Percentiles rank a stretch among this genome's conserved stretches.
Conservation (phyloP, 1,140 invertebrate species). For the Tetramorium simillimum region DNA sequence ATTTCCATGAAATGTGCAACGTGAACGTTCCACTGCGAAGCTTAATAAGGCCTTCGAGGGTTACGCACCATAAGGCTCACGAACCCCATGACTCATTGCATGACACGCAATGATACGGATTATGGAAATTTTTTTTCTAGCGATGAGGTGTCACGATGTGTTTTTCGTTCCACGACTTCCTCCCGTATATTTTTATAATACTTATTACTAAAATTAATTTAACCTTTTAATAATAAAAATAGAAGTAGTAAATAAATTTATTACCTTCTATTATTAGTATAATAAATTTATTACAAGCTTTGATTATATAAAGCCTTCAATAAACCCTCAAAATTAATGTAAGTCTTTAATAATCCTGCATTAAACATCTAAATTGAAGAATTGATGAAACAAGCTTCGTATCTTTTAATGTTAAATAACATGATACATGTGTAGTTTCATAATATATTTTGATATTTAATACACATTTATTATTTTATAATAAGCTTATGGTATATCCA, state of each 20-base stretch:
- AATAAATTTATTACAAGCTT: not conserved
- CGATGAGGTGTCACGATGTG: not conserved
- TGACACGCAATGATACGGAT: slow-evolving; percentile 71
- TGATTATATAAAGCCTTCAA: not conserved
- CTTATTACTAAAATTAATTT: not conserved
- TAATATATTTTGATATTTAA: not conserved
- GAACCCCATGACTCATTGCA: slow-evolving; percentile 72
- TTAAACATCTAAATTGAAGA: not conserved
- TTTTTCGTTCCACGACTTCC: not conserved
- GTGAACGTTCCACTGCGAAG: not conserved
- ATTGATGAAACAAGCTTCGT: not conserved
- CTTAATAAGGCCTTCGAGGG: slow-evolving; percentile 42
- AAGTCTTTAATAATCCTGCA: not conserved
- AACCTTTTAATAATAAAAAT: not conserved
- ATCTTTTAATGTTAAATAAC: not conserved
- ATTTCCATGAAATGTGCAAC: not conserved
- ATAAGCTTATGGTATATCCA: not conserved
- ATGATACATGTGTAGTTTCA: not conserved
- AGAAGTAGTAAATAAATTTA: slow-evolving; percentile 8
- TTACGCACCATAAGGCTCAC: slow-evolving; percentile 67
- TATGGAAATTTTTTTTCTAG: slow-evolving; percentile 45
- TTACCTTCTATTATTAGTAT: not conserved
- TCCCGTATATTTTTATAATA: not conserved
- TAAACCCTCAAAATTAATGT: not conserved
- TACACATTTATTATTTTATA: not conserved